A percentile compares a stretch with the other conserved stretches of the same genome.
Conservation (phyloP, 1,140 invertebrate genomes). For the Panulirus ornatus region DNA sequence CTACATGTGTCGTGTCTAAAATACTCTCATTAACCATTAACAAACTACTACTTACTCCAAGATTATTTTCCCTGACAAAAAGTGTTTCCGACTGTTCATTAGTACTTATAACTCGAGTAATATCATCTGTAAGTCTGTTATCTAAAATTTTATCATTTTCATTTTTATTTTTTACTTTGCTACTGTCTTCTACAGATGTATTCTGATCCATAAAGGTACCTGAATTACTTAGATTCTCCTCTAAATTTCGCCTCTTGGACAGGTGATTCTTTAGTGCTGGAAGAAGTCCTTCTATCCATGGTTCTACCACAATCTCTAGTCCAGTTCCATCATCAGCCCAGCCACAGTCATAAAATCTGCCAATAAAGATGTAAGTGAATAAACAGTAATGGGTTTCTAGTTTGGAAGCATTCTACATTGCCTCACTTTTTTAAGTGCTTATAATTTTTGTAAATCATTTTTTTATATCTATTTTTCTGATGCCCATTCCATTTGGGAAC, state of each 20-base stretch:
- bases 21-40: background rate
- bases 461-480: too few relatives aligned
- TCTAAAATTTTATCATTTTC: background rate
- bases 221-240: background rate
- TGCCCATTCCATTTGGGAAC: too few relatives aligned
- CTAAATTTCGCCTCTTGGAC: background rate
- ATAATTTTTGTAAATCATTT: too few relatives aligned
- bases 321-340: conserved; percentile 82
- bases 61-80: background rate
- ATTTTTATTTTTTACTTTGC: background rate
- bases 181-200: background rate
- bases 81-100: background rate
- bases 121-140: background rate
- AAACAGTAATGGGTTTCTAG: too few relatives aligned
- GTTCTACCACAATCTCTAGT: conserved; percentile 80
- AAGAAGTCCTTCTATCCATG: conserved; percentile 80
- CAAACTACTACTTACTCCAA: background rate
- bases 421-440: too few relatives aligned
- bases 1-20: background rate
- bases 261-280: conserved; percentile 76
- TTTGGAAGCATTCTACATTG: too few relatives aligned
- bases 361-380: conserved; percentile 12
- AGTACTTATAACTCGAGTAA: background rate
- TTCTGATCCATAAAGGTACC: background rate
- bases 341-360: conserved; percentile 79